Evolutionary conservation across 2,888 invertebrate species (phyloP).

Genomic region (Lepidochitona cinerea): DNA sequence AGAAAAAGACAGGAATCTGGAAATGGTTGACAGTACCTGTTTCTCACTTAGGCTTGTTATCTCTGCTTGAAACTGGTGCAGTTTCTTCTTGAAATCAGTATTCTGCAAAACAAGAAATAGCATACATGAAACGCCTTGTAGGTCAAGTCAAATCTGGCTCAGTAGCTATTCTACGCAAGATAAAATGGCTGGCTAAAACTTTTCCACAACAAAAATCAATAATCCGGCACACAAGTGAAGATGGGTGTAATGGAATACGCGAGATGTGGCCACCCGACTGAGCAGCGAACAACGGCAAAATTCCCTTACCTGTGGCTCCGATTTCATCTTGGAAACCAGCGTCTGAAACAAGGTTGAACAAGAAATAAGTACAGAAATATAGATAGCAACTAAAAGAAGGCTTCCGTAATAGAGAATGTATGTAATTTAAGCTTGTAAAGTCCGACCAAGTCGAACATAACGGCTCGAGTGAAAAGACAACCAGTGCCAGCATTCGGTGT

Average conservation of each 20-base stretch:
- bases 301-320: constrained; percentile 58
- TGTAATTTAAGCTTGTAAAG: too few relatives aligned
- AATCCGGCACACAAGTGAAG: constrained; percentile 22
- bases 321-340: constrained; percentile 60
- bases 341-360: constrained; percentile 45
- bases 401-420: background rate
- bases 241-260: constrained; percentile 9
- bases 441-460: too few relatives aligned
- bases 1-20: too few relatives aligned
- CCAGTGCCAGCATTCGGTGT: background rate
- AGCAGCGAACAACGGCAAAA: constrained; percentile 8
- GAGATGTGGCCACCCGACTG: background rate
- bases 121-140: background rate
- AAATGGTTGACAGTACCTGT: too few relatives aligned
- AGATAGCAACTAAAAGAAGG: background rate
- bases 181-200: constrained; percentile 28
- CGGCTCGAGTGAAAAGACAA: too few relatives aligned
- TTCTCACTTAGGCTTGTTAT: constrained; percentile 62
- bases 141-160: constrained; percentile 7
- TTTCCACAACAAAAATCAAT: constrained; percentile 60
- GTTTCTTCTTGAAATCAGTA: constrained; percentile 47
- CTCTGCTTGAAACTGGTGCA: constrained; percentile 60
- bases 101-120: constrained; percentile 48
- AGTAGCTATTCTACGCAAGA: background rate
- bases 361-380: background rate